Evolutionary conservation across 2,113 vertebrate genomes (phyloP), one percentile per base, ranked within the genome.

Genomic region (Phyllostomus discolor): DNA sequence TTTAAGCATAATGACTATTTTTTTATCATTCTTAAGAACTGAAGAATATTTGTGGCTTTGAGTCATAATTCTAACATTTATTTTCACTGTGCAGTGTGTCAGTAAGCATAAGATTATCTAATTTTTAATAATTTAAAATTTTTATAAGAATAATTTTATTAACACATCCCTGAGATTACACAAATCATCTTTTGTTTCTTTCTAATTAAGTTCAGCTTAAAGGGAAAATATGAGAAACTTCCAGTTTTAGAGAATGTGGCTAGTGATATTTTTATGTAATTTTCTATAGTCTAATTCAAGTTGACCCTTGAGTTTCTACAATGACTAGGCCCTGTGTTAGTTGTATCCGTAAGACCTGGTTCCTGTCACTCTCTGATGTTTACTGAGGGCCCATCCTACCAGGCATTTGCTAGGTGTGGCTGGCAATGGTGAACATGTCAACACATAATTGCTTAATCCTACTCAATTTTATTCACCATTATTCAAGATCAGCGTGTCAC

Each of bases 121-220:
- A 38, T 70, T 87, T 85, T 93, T 73, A 72, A 54, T 24, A 22
- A 91, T 70, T 41, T 38, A 64, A 67, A 57, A 43, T 35, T 80
- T 64, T 12, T 84, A 75, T 90, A 91, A 92, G 38, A 76, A 79
- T 73, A 50, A 57, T 85, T 95, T 87, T 86, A 69, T 90, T n/a
- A 62, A 64, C 22, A 19, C 89, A 38, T 67, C 59, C 52, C 6
- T 7, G 41, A 46, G 59, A 88, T 50, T 66, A 48, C 22, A 33
- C n/a, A 31, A 81, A 69, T 73, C 38, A 11, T 88, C 24, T 88
- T 70, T 75, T 62, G 64, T 73, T 95, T 73, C 24, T 93, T 96
- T 50, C 64, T 69, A 26, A 62, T 64, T 70, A 79, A 80, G 33
- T 88, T 84, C 26, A 81, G 1, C 28, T 35, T 75, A 35, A 88